These are phyloP conservation scores for Rhombomys opimus DNA, from an alignment of 2,113 vertebrate genomes.

Conservation along the genomic window DNA sequence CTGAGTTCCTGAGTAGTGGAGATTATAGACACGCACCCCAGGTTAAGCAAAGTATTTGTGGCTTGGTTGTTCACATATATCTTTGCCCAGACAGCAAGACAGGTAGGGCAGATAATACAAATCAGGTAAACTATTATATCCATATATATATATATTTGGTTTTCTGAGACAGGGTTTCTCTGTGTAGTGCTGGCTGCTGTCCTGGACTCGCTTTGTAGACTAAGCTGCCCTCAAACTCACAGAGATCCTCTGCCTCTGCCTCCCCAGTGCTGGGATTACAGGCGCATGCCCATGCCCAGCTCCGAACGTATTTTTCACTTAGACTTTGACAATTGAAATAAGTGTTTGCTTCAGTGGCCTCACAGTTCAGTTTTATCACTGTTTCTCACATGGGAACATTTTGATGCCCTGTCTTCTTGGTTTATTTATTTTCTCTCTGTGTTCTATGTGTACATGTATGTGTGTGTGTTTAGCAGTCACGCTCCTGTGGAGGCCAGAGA, in stretches of 20 bases:
- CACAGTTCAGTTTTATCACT: not conserved
- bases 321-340: not conserved
- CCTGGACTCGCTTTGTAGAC: no score
- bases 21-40: not conserved
- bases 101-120: slow-evolving; percentile 6
- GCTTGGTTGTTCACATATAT: slow-evolving; percentile 10
- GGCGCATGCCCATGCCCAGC: no score
- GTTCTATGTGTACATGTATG: not conserved
- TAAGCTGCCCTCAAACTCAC: no score
- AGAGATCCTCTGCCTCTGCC: no score
- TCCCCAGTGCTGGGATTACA: no score
- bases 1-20: not conserved
- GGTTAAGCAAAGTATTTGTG: not conserved
- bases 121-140: not conserved
- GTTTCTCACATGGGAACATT: not conserved
- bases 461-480: not conserved
- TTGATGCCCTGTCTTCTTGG: not conserved
- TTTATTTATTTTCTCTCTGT: not conserved
- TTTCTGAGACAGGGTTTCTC: no score
- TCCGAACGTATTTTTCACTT: slow-evolving; percentile 22
- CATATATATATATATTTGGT: no score
- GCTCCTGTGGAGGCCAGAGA: not conserved
- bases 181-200: no score
- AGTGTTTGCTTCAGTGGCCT: not conserved
- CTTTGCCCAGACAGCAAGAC: not conserved